Base-by-base conservation (phyloP, 1,140 invertebrate genomes). In the Anthonomus grandis region DNA sequence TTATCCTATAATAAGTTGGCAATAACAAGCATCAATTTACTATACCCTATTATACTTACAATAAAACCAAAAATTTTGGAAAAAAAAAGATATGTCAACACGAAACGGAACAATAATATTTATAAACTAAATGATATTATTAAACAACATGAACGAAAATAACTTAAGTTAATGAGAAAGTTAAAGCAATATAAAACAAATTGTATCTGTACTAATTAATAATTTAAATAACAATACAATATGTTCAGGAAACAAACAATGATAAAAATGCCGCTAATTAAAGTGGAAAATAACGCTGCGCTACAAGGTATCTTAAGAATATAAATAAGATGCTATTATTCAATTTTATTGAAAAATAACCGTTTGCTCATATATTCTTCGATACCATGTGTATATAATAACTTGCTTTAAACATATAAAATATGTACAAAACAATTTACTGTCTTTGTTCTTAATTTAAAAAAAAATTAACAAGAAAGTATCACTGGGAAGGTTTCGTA, bases 361-460 rank as follows among this genome's bases (percentile, higher is more conserved):
- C 8, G 45, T 24, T 13, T 9, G 45, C 38, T 8, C 4, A 9
- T 13, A n/a, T 12, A 9, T 39, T 13, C 13, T 22, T 50, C 31
- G 23, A 48, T 51, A 59, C 37, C 48, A 47, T 25, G 42, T 41
- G 13, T 41, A 42, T 13, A 38, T 15, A 49, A 36, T 27, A 48
- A 49, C 21, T 44, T 50, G 48, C 15, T 41, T 59, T 45, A 45
- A n/a, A n/a, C n/a, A n/a, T 41, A 58, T 57, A 60, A 62, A 64
- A 62, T 57, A 53, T 64, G 60, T 63, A 67, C 65, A 67, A 61
- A 64, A 67, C 58, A 66, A 64, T 31, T n/a, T n/a, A n/a, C n/a
- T 67, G 59, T 59, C 59, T 64, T 60, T 61, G 60, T 50, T 63
- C 60, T 64, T 63, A 64, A 64, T 37, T 60, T 47, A 55, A 57